A percentile compares a stretch with the other conserved stretches of the same genome.
Evolutionary conservation across 2,113 vertebrate species (phyloP).

Genomic region (Rattus rattus): DNA sequence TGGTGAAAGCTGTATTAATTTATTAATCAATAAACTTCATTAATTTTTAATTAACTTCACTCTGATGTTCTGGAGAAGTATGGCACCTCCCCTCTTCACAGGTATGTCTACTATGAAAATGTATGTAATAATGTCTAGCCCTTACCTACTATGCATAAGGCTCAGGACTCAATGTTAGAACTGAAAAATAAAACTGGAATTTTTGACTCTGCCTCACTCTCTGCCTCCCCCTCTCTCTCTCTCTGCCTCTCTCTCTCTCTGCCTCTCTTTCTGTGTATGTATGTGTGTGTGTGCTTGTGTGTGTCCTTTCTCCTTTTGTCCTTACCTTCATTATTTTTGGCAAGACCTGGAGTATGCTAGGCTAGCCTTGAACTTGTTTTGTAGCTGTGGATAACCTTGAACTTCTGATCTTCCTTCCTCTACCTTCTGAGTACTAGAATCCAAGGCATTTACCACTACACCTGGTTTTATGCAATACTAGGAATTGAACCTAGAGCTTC

Average conservation of each 20-base stretch:
- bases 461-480: background rate
- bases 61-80: slow-evolving; percentile 7
- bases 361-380: background rate
- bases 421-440: background rate
- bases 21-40: slow-evolving; percentile 59
- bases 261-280: background rate
- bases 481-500: background rate
- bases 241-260: no score
- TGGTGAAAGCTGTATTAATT: slow-evolving; percentile 63
- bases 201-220: background rate
- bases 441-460: background rate
- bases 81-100: background rate
- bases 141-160: background rate
- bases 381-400: background rate
- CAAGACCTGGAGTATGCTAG: background rate
- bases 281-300: background rate
- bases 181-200: background rate
- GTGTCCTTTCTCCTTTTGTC: background rate
- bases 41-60: slow-evolving; percentile 51
- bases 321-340: background rate
- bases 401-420: background rate
- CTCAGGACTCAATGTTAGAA: background rate
- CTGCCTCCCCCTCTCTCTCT: accelerated
- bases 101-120: slow-evolving; percentile 52
- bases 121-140: background rate